Percentiles rank a stretch among this genome's conserved stretches.
phyloP scores from a whole-genome alignment of 2,888 invertebrate genomes.

The Morpho helenor region DNA sequence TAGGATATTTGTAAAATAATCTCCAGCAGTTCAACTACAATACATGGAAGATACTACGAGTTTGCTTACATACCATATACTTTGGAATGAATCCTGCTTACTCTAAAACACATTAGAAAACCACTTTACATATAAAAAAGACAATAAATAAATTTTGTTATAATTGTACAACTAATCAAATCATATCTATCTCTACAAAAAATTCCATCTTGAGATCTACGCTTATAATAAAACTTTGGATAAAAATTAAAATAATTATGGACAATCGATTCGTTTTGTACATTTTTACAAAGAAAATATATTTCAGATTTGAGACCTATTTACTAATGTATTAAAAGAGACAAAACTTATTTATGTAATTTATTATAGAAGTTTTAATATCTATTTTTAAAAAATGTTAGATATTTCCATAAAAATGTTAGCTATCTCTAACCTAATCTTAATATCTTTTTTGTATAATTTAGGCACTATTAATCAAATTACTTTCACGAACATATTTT shows the following conservation, averaged over 20 bases:
- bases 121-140: constrained; percentile 62
- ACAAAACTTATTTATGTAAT: too few species aligned
- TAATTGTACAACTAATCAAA: constrained; percentile 62
- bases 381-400: too few species aligned
- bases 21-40: constrained; percentile 50
- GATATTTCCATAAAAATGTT: too few species aligned
- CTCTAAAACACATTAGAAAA: constrained; percentile 47
- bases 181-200: constrained; percentile 54
- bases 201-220: constrained; percentile 72
- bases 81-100: constrained; percentile 74
- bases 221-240: constrained; percentile 77
- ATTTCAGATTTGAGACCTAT: constrained; percentile 25
- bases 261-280: constrained; percentile 62
- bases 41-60: constrained; percentile 26
- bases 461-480: too few species aligned
- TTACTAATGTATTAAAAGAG: constrained; percentile 2
- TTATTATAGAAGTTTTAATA: too few species aligned
- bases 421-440: too few species aligned
- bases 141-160: constrained; percentile 72
- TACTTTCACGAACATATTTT: too few species aligned
- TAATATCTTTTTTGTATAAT: too few species aligned
- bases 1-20: constrained; percentile 54
- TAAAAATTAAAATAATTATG: constrained; percentile 69
- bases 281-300: constrained; percentile 71
- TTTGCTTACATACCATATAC: constrained; percentile 43